phyloP scores from a whole-genome alignment of 1,140 invertebrate species.

The Drosophila lacertosa region DNA sequence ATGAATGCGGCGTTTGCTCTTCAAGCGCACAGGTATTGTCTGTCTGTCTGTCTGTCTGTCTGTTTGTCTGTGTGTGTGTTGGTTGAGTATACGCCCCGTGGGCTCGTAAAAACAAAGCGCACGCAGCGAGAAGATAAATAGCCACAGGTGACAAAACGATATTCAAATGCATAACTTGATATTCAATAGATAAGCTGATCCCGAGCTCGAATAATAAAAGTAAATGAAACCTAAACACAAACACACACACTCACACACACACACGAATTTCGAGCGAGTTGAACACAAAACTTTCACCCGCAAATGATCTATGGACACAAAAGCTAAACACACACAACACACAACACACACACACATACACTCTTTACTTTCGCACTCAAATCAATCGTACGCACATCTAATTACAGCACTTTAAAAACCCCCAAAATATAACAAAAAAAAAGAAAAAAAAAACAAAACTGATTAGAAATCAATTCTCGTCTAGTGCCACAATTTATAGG shows the following conservation, averaged over 20 bases:
- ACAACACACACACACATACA: slow-evolving; percentile 15
- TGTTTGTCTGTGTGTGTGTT: not conserved
- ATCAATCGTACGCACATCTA: slow-evolving; percentile 69
- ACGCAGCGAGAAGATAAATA: slow-evolving; percentile 53
- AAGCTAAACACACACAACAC: slow-evolving; percentile 9
- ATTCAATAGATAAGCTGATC: slow-evolving; percentile 76
- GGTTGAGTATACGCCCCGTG: slow-evolving; percentile 59
- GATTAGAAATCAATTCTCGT: slow-evolving; percentile 76
- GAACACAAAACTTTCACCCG: slow-evolving; percentile 71
- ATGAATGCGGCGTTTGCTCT: slow-evolving; percentile 3
- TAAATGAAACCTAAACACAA: slow-evolving; percentile 64
- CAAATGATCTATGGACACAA: slow-evolving; percentile 67
- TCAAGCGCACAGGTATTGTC: slow-evolving; percentile 19
- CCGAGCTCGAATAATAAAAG: slow-evolving; percentile 64
- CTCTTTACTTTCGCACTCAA: slow-evolving; percentile 64
- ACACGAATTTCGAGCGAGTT: slow-evolving; percentile 37
- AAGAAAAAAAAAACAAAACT: slow-evolving; percentile 19
- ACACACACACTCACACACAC: slow-evolving; percentile 11
- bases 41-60: not conserved
- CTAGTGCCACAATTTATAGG: not conserved
- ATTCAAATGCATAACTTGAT: slow-evolving; percentile 75
- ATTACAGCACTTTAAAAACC: slow-evolving; percentile 63
- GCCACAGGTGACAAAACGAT: slow-evolving; percentile 76
- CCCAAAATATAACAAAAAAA: slow-evolving; percentile 1
- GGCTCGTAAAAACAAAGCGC: slow-evolving; percentile 37